Base-by-base conservation (phyloP, 1,140 invertebrate species). In the Drosophila repletoides region DNA sequence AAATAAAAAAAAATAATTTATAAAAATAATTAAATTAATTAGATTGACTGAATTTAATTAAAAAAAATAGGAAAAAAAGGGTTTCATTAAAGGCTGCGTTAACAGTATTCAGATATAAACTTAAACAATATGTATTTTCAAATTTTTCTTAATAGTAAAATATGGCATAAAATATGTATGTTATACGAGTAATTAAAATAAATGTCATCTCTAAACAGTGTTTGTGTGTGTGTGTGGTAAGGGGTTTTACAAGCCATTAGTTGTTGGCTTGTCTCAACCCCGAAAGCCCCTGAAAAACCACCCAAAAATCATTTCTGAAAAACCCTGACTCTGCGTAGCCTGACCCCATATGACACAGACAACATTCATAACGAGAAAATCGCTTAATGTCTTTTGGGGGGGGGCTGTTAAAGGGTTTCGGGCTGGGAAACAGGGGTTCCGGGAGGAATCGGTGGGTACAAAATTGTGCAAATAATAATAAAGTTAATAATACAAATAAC, bases 181-280 rank as follows among this genome's bases (percentile, higher is more conserved):
- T n/a, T n/a, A n/a, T n/a, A n/a, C n/a, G n/a, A n/a, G n/a, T n/a
- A n/a, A n/a, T n/a, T n/a, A n/a, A n/a, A n/a, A n/a, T n/a, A n/a
- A 4, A 9, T 61, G 46, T 31, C 64, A 67, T 67, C 64, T 60
- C 64, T 52, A 61, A 22, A 1, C 12, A 5, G 1, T 5, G 7
- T 28, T 21, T 34, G 5, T 58, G 9, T 22, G 15, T 36, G 33
- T 51, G n/a, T 46, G 14, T 36, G 45, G 36, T 40, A 84, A 86
- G 61, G 63, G 72, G 46, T 53, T 72, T 84, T 80, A 84, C 80
- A 84, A 84, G 80, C 80, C 80, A 84, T 84, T 84, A 84, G 80
- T 67, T 83, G 77, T 67, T 66, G 55, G 19, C 36, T 40, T 71
- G 41, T 29, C 34, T 43, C 40, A n/a, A 17, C 38, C n/a, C n/a